Base-by-base conservation (phyloP, 2,113 vertebrate species). In the Argyrosomus japonicus region DNA sequence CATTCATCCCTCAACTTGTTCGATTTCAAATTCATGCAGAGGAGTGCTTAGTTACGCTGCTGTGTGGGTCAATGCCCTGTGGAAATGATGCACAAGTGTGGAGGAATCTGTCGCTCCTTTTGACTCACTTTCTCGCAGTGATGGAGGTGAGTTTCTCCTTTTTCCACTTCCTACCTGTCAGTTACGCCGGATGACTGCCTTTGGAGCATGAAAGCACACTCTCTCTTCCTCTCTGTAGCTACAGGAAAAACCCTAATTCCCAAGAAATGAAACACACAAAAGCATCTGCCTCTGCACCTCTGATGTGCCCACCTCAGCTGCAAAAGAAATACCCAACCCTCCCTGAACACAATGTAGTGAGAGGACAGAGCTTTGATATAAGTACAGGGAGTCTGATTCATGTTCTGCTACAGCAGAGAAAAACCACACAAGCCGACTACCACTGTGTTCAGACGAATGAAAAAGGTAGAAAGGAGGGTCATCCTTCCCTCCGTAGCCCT, bases 61-160 rank as follows among this genome's bases (percentile, higher is more conserved):
- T 61, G 77, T 75, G 87, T 25, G 91, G 93, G 94, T 93, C 93
- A 89, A 57, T 68, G 70, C 89, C 86, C 85, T 45, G 68, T 82
- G 86, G 88, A 93, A 92, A 92, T 73, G 85, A 91, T 77, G 84
- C 62, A 47, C 62, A 51, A 65, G 56, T 47, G 82, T 70, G 82
- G 68, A 73, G 68, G 80, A 85, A 82, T 82, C 64, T 58, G 64
- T 70, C 43, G 19, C 70, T 70, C 43, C 85, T 89, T 40, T 82
- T 78, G 76, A 89, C 87, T 92, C 79, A 15, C 86, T 91, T 85
- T 73, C 79, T 80, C 40, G 64, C 78, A 25, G 77, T 50, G 88
- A 88, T 87, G 81, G 89, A 92, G 89, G 90, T 86, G 81, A 89
- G 72, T 76, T 67, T 85, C 45, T 69, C 62, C 81, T 70, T 81